Evolutionary conservation across 2,113 vertebrate genomes (phyloP), one percentile per base, ranked within the genome.

Genomic region (Corvus hawaiiensis): DNA sequence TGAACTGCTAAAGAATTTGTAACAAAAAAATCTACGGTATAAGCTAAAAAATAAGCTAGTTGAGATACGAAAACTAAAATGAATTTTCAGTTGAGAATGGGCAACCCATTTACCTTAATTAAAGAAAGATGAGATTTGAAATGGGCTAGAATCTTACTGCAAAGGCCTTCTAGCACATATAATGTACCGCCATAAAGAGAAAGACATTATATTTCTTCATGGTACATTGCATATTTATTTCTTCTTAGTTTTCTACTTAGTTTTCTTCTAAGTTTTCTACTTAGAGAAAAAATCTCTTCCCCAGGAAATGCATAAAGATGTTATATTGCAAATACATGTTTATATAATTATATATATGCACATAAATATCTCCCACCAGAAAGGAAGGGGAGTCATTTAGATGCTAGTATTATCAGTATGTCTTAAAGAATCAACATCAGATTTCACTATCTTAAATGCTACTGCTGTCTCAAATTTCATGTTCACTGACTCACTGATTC

Each of bases 401-500:
- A 80, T 80, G 71, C 69, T 84, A 11, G 41, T 63, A 41, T 92
- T 82, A 86, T 83, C 75, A 59, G 61, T 74, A 22, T 52, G 94
- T 90, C 90, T 69, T 90, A 83, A 93, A 88, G 94, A 86, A 84
- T 86, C 85, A 88, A 92, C 59, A 88, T 94, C 90, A 81, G 67
- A 88, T 95, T 94, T 95, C 96, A 86, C 63, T 35, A 78, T 91
- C 94, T 85, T 86, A 76, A 69, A 86, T 87, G 76, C 55, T 74
- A 56, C 72, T 69, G 59, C 24, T 86, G 90, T 88, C 88, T 96
- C 94, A 88, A 7, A 62, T 96, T 91, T 94, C 95, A 10, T 64
- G 61, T 94, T 93, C 81, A 61, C 71, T 94, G 93, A 97, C 73
- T 96, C 95, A 96, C 76, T 64, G 89, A 84, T 92, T 96, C 84